Percentiles rank a stretch among this genome's conserved stretches.
Evolutionary conservation across 2,888 invertebrate species (phyloP).

Genomic region (Morinoia aosen): DNA sequence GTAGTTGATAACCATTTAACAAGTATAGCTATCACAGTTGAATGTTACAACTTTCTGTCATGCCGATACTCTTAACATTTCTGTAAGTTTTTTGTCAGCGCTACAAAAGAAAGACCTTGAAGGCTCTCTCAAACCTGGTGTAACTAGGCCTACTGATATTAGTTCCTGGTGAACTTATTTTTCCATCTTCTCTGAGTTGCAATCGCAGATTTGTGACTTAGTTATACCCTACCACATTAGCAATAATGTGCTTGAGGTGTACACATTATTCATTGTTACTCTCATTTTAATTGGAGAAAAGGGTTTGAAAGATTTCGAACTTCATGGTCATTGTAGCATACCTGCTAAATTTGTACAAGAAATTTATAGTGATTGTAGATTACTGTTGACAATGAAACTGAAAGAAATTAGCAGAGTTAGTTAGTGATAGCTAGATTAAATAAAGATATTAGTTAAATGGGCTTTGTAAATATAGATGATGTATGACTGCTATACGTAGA

Average conservation of each 20-base stretch:
- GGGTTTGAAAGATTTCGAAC: neutral
- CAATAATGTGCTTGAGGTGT: slow-evolving; percentile 39
- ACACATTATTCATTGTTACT: neutral
- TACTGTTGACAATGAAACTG: slow-evolving; percentile 50
- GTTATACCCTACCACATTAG: slow-evolving; percentile 47
- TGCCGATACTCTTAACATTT: neutral
- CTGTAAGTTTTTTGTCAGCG: neutral
- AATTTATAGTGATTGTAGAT: slow-evolving; percentile 41
- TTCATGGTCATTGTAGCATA: neutral
- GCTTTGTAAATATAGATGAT: slow-evolving; percentile 48
- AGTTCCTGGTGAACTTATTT: neutral
- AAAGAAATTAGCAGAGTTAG: slow-evolving; percentile 35
- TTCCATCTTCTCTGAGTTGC: neutral
- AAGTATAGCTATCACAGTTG: neutral
- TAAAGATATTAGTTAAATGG: slow-evolving; percentile 42
- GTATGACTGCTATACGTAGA: slow-evolving; percentile 38
- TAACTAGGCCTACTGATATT: neutral
- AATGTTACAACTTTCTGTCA: neutral
- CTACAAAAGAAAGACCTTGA: neutral
- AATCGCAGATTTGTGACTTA: neutral
- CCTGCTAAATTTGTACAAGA: slow-evolving; percentile 33
- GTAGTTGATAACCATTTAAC: neutral
- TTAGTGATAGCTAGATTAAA: slow-evolving; percentile 40
- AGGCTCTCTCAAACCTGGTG: neutral
- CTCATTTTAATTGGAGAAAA: neutral